These are phyloP conservation scores for Scaptomyza pallida DNA, from an alignment of 1,140 invertebrate genomes.

Conservation along the genomic window DNA sequence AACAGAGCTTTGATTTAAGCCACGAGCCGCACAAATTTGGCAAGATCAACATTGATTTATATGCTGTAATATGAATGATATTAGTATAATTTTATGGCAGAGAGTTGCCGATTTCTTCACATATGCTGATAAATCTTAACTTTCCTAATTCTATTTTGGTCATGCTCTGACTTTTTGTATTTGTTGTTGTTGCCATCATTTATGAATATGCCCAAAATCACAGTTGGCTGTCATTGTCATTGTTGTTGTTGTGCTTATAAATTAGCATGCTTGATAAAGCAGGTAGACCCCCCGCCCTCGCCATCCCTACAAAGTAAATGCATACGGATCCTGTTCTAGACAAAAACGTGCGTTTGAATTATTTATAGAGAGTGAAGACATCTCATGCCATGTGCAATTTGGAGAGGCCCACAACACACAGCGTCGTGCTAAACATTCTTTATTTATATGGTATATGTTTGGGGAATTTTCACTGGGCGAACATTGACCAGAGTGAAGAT, in stretches of 20 bases:
- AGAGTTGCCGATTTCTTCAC: no score
- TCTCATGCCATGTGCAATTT: constrained; percentile 18
- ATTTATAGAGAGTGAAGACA: constrained; percentile 68
- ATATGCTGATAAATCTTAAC: not conserved
- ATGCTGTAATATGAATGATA: no score
- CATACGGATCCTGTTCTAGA: constrained; percentile 64
- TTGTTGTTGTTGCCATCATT: constrained; percentile 8
- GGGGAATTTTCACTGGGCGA: constrained; percentile 50
- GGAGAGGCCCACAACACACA: constrained; percentile 12
- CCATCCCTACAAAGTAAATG: constrained; percentile 7
- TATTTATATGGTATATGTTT: no score
- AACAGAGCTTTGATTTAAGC: no score
- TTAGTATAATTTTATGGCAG: no score
- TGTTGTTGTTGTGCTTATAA: constrained; percentile 55
- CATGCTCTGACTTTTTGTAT: not conserved
- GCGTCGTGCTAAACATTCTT: constrained; percentile 41
- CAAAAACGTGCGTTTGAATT: constrained; percentile 57
- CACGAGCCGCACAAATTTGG: no score
- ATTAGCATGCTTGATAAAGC: constrained; percentile 49
- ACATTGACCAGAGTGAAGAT: constrained; percentile 44
- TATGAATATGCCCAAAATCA: constrained; percentile 51
- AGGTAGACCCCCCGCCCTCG: not conserved
- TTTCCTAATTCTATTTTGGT: constrained; percentile 13
- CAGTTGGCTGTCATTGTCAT: constrained; percentile 52
- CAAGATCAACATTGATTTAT: no score